phyloP scores from a whole-genome alignment of 1,140 invertebrate species.

The Ectropis grisescens region DNA sequence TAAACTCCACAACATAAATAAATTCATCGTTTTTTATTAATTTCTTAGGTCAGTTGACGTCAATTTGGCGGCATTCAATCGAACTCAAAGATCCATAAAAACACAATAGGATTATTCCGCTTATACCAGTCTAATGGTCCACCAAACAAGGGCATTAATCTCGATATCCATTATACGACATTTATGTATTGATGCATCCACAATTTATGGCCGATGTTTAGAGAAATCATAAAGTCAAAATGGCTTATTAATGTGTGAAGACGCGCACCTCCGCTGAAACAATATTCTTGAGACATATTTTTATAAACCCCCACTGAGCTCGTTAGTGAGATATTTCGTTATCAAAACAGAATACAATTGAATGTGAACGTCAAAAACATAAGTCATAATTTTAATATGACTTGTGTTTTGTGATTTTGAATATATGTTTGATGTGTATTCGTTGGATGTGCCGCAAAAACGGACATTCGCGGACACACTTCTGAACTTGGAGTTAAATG shows the following conservation, averaged over 20 bases:
- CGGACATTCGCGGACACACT: slow-evolving; percentile 23
- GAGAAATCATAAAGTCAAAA: slow-evolving; percentile 54
- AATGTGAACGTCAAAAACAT: slow-evolving; percentile 55
- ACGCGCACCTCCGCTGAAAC: slow-evolving; percentile 46
- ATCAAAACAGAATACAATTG: slow-evolving; percentile 59
- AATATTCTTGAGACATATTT: slow-evolving; percentile 43
- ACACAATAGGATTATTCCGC: slow-evolving; percentile 62
- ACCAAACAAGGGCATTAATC: slow-evolving; percentile 65
- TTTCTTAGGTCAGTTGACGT: slow-evolving; percentile 30
- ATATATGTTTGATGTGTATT: slow-evolving; percentile 24
- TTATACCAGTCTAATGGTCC: slow-evolving; percentile 58
- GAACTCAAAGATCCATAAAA: slow-evolving; percentile 44
- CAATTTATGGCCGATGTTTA: slow-evolving; percentile 56
- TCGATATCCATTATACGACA: slow-evolving; percentile 66
- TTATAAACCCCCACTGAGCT: slow-evolving; percentile 41
- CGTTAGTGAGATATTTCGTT: slow-evolving; percentile 54
- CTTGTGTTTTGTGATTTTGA: slow-evolving; percentile 12
- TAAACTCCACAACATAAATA: no score
- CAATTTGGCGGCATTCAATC: slow-evolving; percentile 39
- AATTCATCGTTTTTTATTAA: slow-evolving; percentile 25
- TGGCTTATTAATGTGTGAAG: slow-evolving; percentile 63
- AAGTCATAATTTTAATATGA: slow-evolving; percentile 44
- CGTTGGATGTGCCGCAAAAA: slow-evolving; percentile 24
- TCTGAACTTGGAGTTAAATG: no score
- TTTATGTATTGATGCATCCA: slow-evolving; percentile 62